Evolutionary conservation across 1,140 invertebrate species (phyloP).

Genomic region (Caenorhabditis inopinata): DNA sequence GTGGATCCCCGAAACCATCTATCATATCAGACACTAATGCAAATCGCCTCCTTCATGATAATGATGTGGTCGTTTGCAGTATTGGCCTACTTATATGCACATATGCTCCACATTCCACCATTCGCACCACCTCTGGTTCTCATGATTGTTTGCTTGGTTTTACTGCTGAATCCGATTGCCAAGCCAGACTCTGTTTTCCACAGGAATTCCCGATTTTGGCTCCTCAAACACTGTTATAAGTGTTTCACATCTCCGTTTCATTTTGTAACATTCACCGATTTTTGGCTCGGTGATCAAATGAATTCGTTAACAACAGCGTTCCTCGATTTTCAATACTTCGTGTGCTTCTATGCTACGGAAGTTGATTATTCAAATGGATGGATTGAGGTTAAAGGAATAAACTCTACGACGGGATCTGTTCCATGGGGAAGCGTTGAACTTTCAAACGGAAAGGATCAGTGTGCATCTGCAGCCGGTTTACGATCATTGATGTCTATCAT

Average conservation of each 20-base stretch:
- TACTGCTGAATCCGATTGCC: constrained; percentile 80
- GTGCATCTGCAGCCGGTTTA: constrained; percentile 67
- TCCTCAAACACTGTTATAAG: constrained; percentile 68
- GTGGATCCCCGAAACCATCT: constrained; percentile 92
- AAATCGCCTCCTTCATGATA: constrained; percentile 87
- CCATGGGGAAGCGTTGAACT: constrained; percentile 63
- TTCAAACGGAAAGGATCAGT: constrained; percentile 65
- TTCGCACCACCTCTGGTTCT: constrained; percentile 85
- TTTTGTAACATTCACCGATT: constrained; percentile 95
- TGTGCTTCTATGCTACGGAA: constrained; percentile 71
- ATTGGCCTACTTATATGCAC: constrained; percentile 73
- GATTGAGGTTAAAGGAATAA: constrained; percentile 25
- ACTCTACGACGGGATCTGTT: constrained; percentile 36
- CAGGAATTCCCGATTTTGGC: constrained; percentile 77
- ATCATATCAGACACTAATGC: constrained; percentile 92
- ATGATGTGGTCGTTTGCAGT: constrained; percentile 88
- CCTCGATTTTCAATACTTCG: constrained; percentile 88
- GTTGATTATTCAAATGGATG: constrained; percentile 64
- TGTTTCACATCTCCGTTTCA: constrained; percentile 84
- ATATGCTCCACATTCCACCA: constrained; percentile 82
- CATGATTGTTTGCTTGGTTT: constrained; percentile 81
- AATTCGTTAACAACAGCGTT: constrained; percentile 84
- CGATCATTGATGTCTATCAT: constrained; percentile 82
- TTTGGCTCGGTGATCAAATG: constrained; percentile 98
- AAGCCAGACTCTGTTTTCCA: constrained; percentile 51